Evolutionary conservation across 2,797 vertebrate genomes (phyloP).

Genomic region (Myiotriccus ornatus): DNA sequence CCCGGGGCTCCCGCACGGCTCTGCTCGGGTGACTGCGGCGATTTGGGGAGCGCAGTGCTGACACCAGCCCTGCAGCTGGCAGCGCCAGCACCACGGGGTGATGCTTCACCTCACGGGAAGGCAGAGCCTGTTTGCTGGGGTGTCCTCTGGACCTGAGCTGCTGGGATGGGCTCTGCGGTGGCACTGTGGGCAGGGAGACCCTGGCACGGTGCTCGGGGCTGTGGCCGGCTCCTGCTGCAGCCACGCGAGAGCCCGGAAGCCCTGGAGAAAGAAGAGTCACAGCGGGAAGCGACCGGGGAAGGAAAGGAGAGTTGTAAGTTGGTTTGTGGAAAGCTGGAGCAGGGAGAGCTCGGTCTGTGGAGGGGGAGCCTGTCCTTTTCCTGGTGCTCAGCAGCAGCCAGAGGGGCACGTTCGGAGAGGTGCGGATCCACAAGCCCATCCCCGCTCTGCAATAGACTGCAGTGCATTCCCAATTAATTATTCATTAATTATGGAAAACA

Average conservation of each 20-base stretch:
- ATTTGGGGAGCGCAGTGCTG: fast-evolving
- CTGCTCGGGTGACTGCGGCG: fast-evolving
- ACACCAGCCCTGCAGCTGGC: background rate
- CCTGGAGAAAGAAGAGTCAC: background rate
- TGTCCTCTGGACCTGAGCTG: background rate
- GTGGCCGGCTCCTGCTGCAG: fast-evolving
- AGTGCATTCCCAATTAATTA: conserved; percentile 60
- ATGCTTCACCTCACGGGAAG: fast-evolving
- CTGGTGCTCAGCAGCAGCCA: background rate
- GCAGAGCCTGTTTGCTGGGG: background rate
- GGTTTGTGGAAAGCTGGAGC: background rate
- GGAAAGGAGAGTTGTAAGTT: background rate
- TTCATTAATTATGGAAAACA: conserved; percentile 67
- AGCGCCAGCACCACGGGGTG: background rate
- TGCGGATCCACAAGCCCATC: background rate
- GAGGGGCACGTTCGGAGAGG: background rate
- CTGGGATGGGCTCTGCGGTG: background rate
- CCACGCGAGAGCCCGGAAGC: fast-evolving
- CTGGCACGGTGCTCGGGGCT: background rate
- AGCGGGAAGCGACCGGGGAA: fast-evolving
- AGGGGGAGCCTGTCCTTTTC: background rate
- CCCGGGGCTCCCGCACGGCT: background rate
- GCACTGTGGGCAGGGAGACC: background rate
- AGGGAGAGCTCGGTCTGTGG: background rate
- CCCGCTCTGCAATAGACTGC: conserved; percentile 45